Conservation (phyloP, 2,888 invertebrate genomes). For the Lysandra coridon region DNA sequence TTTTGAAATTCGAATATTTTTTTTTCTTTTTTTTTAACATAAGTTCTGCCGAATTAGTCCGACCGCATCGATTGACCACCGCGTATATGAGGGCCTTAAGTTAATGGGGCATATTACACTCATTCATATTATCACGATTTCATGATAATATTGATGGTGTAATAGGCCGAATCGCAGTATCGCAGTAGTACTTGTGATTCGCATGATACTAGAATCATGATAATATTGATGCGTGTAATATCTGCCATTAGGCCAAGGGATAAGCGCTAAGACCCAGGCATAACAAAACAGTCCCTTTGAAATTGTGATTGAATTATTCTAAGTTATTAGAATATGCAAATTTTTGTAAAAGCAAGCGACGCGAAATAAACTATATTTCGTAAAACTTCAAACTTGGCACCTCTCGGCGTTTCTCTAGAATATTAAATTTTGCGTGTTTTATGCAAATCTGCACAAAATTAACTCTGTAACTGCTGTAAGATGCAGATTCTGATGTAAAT, state of each 20-base stretch:
- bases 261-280: too few species aligned
- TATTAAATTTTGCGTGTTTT: not conserved
- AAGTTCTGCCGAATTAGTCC: too few species aligned
- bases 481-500: not conserved
- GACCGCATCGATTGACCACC: too few species aligned
- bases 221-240: too few species aligned
- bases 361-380: not conserved
- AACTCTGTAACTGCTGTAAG: conserved; percentile 8
- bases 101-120: too few species aligned
- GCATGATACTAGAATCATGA: too few species aligned
- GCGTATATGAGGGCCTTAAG: too few species aligned
- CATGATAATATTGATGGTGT: too few species aligned
- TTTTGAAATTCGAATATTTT: not conserved
- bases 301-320: not conserved
- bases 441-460: conserved; percentile 7
- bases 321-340: not conserved
- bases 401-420: not conserved
- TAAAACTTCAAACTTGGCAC: conserved; percentile 4
- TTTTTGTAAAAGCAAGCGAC: not conserved
- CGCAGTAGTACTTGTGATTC: too few species aligned
- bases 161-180: too few species aligned
- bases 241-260: too few species aligned
- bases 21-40: not conserved
- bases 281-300: not conserved
- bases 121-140: too few species aligned